Percentiles rank a stretch among this genome's conserved stretches.
phyloP scores from a whole-genome alignment of 2,797 vertebrate species.

The Lepilemur ruficaudatus region DNA sequence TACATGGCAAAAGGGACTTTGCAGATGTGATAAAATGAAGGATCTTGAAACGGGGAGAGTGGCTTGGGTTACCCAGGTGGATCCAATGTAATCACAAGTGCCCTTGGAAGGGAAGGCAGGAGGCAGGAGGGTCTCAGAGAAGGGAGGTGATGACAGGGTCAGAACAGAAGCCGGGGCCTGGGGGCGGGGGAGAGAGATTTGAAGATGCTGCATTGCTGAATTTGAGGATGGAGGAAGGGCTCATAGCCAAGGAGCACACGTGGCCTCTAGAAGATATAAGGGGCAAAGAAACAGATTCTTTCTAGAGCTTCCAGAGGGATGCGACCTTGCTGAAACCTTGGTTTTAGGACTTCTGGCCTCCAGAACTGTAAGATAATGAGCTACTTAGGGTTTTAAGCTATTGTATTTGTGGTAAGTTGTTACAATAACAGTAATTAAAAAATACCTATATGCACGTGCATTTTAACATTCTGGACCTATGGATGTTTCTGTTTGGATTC shows the following conservation, averaged over 20 bases:
- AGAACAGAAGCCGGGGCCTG: neutral
- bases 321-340: neutral
- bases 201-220: neutral
- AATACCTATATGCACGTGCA: fast-evolving
- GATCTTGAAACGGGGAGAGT: neutral
- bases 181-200: neutral
- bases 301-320: neutral
- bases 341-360: neutral
- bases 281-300: neutral
- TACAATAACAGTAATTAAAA: fast-evolving
- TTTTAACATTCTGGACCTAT: neutral
- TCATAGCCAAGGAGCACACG: neutral
- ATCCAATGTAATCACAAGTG: neutral
- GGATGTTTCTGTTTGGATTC: neutral
- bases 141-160: neutral
- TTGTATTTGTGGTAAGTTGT: neutral
- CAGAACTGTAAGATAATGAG: no score
- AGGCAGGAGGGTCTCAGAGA: neutral
- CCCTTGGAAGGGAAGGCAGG: neutral
- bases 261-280: neutral
- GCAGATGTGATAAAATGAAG: neutral
- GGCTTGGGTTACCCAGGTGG: neutral
- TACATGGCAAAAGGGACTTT: neutral
- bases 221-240: neutral
- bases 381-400: neutral